Conservation (phyloP, 2,888 invertebrate genomes). For the Xanthorhoe spadicearia region DNA sequence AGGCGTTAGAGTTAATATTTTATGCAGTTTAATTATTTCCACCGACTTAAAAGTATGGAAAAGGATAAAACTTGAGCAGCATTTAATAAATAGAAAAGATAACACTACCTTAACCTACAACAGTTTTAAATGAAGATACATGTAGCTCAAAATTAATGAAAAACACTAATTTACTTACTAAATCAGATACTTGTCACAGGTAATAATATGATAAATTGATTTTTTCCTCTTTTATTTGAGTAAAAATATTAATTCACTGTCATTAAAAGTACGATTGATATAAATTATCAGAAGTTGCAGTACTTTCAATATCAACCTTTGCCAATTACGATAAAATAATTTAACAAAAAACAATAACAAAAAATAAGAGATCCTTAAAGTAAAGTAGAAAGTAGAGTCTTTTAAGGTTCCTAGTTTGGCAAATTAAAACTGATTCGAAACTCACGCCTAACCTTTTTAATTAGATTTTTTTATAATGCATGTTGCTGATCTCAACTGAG, state of each 20-base stretch:
- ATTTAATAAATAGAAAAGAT: constrained; percentile 64
- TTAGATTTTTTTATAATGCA: not conserved
- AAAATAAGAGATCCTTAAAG: constrained; percentile 39
- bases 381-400: constrained; percentile 33
- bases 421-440: constrained; percentile 8
- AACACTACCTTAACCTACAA: constrained; percentile 60
- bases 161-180: not conserved
- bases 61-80: constrained; percentile 64
- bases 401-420: constrained; percentile 22
- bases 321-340: constrained; percentile 39
- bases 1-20: no score
- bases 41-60: constrained; percentile 8
- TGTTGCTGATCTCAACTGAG: no score
- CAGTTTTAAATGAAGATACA: constrained; percentile 14
- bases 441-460: constrained; percentile 1
- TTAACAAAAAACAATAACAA: constrained; percentile 37
- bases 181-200: not conserved
- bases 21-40: not conserved
- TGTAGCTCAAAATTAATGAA: not conserved
- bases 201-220: not conserved
- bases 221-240: no score
- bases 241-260: not conserved
- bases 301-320: constrained; percentile 11
- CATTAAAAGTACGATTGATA: not conserved
- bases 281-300: not conserved